Percentiles rank a stretch among this genome's conserved stretches.
Conservation (phyloP, 2,888 invertebrate genomes). For the Eupithecia exiguata region DNA sequence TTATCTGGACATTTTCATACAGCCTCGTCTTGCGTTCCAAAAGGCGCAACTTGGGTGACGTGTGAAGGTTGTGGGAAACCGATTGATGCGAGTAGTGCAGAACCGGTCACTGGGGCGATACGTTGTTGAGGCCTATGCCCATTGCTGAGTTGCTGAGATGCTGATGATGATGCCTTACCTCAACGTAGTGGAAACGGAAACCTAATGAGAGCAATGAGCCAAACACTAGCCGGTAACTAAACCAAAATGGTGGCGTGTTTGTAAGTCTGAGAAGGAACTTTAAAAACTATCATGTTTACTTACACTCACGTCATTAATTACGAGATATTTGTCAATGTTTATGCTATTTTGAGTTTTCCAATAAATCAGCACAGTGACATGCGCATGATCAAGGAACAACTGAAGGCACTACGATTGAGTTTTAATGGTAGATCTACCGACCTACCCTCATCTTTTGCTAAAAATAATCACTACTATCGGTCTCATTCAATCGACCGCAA, state of each 20-base stretch:
- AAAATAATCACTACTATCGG: background rate
- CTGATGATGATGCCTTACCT: background rate
- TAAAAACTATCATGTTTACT: background rate
- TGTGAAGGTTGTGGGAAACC: background rate
- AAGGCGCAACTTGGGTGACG: background rate
- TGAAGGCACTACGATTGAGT: no score
- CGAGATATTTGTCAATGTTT: no score
- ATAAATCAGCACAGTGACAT: no score
- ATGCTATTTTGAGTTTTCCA: no score
- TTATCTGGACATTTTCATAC: background rate
- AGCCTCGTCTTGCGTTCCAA: background rate
- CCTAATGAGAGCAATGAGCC: background rate
- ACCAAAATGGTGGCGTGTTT: no score
- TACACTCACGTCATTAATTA: no score
- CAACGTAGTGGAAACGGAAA: background rate
- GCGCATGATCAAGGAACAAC: no score
- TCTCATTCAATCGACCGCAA: background rate
- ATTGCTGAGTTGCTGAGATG: background rate
- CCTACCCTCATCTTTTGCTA: background rate
- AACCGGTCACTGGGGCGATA: background rate
- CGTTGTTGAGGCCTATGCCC: background rate
- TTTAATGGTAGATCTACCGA: background rate
- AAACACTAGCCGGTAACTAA: background rate
- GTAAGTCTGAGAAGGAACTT: background rate
- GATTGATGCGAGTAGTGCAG: background rate